These are phyloP conservation scores for Psittacula echo DNA, from an alignment of 2,797 vertebrate genomes.

Conservation along the genomic window DNA sequence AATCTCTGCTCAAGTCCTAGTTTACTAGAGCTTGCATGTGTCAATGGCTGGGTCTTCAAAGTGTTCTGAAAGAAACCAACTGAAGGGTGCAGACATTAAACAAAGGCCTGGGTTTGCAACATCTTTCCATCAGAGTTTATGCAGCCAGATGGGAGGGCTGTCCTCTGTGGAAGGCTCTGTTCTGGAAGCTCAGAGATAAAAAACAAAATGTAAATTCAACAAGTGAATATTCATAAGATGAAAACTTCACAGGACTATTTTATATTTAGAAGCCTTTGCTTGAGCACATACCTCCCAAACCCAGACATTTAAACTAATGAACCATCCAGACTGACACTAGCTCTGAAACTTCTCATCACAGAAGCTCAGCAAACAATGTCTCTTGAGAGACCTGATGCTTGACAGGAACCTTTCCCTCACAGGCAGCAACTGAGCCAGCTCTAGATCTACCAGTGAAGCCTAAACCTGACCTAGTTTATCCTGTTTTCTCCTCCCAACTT, in stretches of 20 bases:
- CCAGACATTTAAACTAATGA: constrained; percentile 46
- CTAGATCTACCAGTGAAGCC: not conserved
- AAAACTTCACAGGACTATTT: constrained; percentile 58
- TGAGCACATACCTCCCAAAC: constrained; percentile 22
- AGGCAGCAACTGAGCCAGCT: not conserved
- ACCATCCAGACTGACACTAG: constrained; percentile 12
- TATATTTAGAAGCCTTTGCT: constrained; percentile 66
- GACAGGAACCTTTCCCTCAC: not conserved
- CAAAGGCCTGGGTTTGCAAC: not conserved
- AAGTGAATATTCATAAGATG: constrained; percentile 71
- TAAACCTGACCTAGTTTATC: not conserved
- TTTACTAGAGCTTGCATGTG: not conserved
- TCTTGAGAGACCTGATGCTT: not conserved
- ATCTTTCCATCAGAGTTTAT: not conserved
- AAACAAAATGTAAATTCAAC: constrained; percentile 75
- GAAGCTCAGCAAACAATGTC: not conserved
- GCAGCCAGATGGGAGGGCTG: constrained; percentile 55
- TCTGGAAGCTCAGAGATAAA: constrained; percentile 54
- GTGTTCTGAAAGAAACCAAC: not conserved
- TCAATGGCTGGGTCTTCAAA: not conserved
- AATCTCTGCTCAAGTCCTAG: not conserved
- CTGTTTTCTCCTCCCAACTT: not conserved
- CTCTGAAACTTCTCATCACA: constrained; percentile 17
- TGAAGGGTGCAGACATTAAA: not conserved
- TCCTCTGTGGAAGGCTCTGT: constrained; percentile 11